phyloP scores from a whole-genome alignment of 2,888 invertebrate species.

The Masnerella sp. region DNA sequence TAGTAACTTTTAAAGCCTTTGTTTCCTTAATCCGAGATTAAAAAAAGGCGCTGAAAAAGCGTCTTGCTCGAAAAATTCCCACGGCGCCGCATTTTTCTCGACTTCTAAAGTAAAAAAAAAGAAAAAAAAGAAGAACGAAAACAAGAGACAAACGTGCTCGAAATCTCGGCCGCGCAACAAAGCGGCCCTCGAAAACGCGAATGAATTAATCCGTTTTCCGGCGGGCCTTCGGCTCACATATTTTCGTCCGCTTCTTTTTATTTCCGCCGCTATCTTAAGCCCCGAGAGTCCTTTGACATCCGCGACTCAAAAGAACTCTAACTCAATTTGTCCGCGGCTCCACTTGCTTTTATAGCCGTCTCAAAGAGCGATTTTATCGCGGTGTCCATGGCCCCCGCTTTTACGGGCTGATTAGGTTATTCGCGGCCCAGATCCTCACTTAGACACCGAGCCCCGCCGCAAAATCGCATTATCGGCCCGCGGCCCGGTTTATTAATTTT shows the following conservation, averaged over 20 bases:
- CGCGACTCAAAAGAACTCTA: slow-evolving; percentile 58
- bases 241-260: slow-evolving; percentile 55
- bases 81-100: slow-evolving; percentile 4
- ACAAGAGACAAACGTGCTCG: slow-evolving; percentile 38
- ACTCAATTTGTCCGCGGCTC: slow-evolving; percentile 58
- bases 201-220: slow-evolving; percentile 53
- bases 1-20: too few species aligned
- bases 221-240: slow-evolving; percentile 51
- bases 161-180: slow-evolving; percentile 43
- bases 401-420: slow-evolving; percentile 57
- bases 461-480: too few species aligned
- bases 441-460: too few species aligned
- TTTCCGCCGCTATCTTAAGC: slow-evolving; percentile 46
- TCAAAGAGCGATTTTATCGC: slow-evolving; percentile 60
- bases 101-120: slow-evolving; percentile 10
- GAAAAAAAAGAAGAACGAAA: slow-evolving; percentile 11
- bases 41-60: background rate
- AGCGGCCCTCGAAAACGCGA: slow-evolving; percentile 48
- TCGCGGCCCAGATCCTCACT: slow-evolving; percentile 46
- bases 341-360: slow-evolving; percentile 57
- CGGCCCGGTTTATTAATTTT: too few species aligned
- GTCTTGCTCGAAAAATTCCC: slow-evolving; percentile 5
- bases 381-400: slow-evolving; percentile 52
- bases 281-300: slow-evolving; percentile 58
- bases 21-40: background rate